These are phyloP conservation scores for Delphinus delphis DNA, from an alignment of 2,113 vertebrate genomes.

Conservation along the genomic window DNA sequence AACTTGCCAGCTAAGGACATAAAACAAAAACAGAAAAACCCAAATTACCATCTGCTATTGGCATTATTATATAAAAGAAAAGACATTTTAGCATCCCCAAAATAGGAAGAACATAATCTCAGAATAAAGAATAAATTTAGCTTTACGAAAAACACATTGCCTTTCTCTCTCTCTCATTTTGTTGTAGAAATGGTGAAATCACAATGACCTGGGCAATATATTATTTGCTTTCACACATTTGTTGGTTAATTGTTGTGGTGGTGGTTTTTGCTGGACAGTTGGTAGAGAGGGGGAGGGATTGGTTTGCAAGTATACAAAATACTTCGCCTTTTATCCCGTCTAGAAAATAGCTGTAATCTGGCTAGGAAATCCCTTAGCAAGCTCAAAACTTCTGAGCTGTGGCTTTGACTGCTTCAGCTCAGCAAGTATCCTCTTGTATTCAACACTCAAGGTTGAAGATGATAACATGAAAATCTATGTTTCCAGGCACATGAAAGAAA, in stretches of 20 bases:
- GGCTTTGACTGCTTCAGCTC: background rate
- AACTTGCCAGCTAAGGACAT: background rate
- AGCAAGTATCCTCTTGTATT: background rate
- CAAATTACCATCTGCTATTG: background rate
- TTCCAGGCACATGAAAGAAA: slow-evolving; percentile 20
- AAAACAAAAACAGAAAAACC: background rate
- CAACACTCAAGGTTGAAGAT: background rate
- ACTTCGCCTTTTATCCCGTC: background rate
- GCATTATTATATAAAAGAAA: background rate
- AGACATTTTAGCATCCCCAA: background rate
- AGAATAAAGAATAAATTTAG: slow-evolving; percentile 4
- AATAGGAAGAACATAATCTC: background rate
- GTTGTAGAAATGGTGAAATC: background rate
- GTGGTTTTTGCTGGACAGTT: background rate
- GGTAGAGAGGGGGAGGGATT: background rate
- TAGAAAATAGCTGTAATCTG: background rate
- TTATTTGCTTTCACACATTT: background rate
- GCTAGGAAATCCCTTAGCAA: background rate
- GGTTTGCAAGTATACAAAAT: background rate
- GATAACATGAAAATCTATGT: background rate
- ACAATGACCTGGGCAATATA: background rate
- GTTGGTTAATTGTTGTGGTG: background rate
- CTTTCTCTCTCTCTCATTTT: background rate
- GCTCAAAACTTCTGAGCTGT: background rate
- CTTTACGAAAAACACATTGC: background rate